Conservation (phyloP, 35 echinoderm and acorn worm species). For the Patiria miniata region DNA sequence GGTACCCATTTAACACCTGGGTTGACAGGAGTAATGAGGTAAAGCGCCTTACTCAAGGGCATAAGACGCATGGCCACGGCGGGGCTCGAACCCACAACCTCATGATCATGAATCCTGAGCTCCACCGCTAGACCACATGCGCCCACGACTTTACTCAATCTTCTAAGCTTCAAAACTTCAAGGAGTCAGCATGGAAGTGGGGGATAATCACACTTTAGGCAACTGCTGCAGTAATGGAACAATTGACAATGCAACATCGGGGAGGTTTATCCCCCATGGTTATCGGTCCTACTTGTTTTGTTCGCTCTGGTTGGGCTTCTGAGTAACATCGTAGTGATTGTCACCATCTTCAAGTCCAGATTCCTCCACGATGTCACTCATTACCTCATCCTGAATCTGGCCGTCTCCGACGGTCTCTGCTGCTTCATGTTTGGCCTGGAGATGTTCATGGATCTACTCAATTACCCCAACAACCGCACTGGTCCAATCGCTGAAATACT, state of each 20-base stretch:
- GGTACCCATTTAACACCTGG: too few species aligned
- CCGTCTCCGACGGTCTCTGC: not conserved
- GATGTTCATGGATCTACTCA: not conserved
- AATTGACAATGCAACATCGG: not conserved
- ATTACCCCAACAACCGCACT: not conserved
- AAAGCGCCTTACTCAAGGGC: too few species aligned
- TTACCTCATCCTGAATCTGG: slow-evolving; percentile 20
- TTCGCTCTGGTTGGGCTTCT: not conserved
- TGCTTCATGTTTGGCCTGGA: not conserved
- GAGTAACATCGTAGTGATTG: slow-evolving; percentile 4
- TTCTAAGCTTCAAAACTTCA: not conserved
- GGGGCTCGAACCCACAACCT: too few species aligned
- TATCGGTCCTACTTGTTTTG: not conserved
- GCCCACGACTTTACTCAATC: too few species aligned
- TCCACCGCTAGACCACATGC: too few species aligned
- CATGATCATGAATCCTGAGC: too few species aligned
- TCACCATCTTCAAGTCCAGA: not conserved
- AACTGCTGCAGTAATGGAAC: not conserved
- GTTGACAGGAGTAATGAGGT: too few species aligned
- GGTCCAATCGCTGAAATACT: not conserved
- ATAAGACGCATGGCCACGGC: too few species aligned
- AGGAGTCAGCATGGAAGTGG: not conserved
- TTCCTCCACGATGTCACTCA: slow-evolving; percentile 1
- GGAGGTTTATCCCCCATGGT: not conserved
- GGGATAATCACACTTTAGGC: not conserved